phyloP scores from a whole-genome alignment of 2,113 vertebrate genomes.

The Diadophis punctatus region DNA sequence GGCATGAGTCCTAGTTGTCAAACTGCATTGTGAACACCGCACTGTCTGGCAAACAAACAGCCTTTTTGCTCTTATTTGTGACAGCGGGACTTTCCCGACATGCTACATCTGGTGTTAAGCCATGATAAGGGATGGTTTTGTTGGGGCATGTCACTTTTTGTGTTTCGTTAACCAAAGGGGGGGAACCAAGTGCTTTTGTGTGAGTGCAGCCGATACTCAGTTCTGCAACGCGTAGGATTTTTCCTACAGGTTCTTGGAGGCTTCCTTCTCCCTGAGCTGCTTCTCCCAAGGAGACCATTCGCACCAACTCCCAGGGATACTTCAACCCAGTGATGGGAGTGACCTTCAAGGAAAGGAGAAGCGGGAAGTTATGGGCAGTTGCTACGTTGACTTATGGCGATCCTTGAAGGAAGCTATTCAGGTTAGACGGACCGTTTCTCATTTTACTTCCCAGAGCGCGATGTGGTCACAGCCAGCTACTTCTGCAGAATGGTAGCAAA shows the following conservation, averaged over 20 bases:
- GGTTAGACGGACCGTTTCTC: background rate
- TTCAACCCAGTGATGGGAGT: background rate
- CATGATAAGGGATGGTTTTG: background rate
- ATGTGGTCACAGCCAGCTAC: no score
- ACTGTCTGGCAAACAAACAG: background rate
- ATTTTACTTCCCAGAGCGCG: background rate
- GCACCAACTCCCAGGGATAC: background rate
- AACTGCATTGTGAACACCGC: background rate
- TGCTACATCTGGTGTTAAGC: background rate
- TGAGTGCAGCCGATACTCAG: background rate
- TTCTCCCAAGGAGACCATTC: no score
- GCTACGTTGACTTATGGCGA: background rate
- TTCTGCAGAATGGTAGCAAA: background rate
- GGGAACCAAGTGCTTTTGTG: background rate
- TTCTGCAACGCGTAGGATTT: background rate
- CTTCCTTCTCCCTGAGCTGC: background rate
- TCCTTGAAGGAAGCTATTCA: background rate
- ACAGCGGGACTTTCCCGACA: background rate
- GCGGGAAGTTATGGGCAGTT: no score
- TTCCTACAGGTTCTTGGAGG: background rate
- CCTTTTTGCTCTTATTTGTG: background rate
- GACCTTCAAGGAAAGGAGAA: background rate
- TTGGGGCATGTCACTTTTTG: background rate
- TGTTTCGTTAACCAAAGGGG: background rate
- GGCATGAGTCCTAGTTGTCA: background rate